Evolutionary conservation across 1,140 invertebrate genomes (phyloP).

Genomic region (Brachionus calyciflorus): DNA sequence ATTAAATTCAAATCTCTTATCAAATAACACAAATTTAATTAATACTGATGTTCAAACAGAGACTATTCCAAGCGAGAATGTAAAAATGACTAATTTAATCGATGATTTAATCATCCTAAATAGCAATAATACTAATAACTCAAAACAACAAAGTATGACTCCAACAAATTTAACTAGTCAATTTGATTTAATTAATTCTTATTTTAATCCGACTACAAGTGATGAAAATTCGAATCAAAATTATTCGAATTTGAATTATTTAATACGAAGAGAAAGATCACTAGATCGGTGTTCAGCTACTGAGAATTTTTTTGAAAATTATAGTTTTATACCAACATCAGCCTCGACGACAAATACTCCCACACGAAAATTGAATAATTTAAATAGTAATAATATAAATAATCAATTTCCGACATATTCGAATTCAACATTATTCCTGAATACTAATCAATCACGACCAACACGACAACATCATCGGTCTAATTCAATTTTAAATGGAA

Average conservation of each 20-base stretch:
- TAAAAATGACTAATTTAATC: not conserved
- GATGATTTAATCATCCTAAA: slow-evolving; percentile 33
- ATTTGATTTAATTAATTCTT: not conserved
- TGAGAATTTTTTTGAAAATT: slow-evolving; percentile 8
- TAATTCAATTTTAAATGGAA: slow-evolving; percentile 7
- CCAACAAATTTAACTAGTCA: not conserved
- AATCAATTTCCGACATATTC: slow-evolving; percentile 1
- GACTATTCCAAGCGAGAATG: not conserved
- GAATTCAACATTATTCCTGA: slow-evolving; percentile 5
- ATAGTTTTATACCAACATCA: not conserved
- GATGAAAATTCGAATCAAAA: not conserved
- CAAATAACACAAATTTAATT: not conserved
- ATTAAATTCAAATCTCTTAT: not conserved
- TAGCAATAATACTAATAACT: not conserved
- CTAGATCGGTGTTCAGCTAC: not conserved
- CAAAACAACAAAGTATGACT: not conserved
- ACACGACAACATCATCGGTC: slow-evolving; percentile 5
- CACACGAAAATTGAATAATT: too few relatives aligned
- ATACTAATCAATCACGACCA: not conserved
- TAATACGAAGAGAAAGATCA: slow-evolving; percentile 2
- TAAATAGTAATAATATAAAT: not conserved
- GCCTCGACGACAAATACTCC: not conserved
- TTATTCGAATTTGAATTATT: slow-evolving; percentile 39
- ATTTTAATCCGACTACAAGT: not conserved
- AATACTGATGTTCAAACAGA: not conserved